Evolutionary conservation across 2,113 vertebrate genomes (phyloP), one percentile per base, ranked within the genome.

Genomic region (Podarcis cretensis): DNA sequence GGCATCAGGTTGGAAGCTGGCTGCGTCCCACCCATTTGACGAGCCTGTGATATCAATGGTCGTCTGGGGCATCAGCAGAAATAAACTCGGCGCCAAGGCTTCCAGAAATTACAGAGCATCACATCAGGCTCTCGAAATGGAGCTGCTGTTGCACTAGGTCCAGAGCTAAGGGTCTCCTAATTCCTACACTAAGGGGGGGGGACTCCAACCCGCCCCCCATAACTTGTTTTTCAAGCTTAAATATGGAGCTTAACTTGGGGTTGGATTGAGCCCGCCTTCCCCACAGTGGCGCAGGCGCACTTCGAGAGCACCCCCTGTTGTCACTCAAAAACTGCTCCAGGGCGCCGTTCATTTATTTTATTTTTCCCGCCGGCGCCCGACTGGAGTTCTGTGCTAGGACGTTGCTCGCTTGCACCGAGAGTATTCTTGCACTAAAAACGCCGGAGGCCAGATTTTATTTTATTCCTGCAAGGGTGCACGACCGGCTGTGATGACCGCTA

Each of bases 281-380:
- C 32, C 3, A 8, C 2, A 0, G 23, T 23, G 27, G 80, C 84
- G 79, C 84, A 82, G 57, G 89, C 80, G 85, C 85, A 59, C 27
- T 73, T n/a, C 27, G 30, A 63, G 16, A 25, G 30, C 81, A 37
- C 71, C 4, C 25, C 63, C 74, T 6, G 71, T 35, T 78, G 84
- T 27, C 71, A 35, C 32, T 79, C 81, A 43, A 78, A 43, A 59
- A 18, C 40, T 54, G 48, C 63, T 16, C 23, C 1, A 18, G 37
- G 73, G 8, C 48, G 25, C 6, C n/a, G 5, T 63, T 1, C 27
- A 20, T 18, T 59, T 82, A 54, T 54, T 54, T 48, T 48, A 48
- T 66, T 35, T 78, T 90, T 82, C 84, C 89, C 84, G 89, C 89
- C 79, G 14, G 37, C 7, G 77, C 68, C 78, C 8, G 32, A 25